Base-by-base conservation (phyloP, 2,888 invertebrate genomes). In the Bruchidius siliquastri region DNA sequence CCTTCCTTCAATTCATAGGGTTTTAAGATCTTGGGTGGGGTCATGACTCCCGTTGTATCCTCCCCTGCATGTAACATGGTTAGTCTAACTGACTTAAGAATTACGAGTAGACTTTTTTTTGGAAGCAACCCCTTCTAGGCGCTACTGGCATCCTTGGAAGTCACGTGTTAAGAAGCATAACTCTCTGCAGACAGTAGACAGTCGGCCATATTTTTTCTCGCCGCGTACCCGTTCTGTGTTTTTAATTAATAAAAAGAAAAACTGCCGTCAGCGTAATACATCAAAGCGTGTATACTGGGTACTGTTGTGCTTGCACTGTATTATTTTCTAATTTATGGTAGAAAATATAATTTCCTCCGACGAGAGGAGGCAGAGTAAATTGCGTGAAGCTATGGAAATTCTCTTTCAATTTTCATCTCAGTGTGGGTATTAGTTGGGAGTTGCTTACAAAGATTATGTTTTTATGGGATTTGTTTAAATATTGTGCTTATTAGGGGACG, bases 101-200 rank as follows among this genome's bases (percentile, higher is more conserved):
- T n/a, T 26, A 8, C 8, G 26, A 26, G 8, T 26, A 26, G 2
- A 8, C 26, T 26, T 8, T 26, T 8, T 26, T 8, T 26, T 8
- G 49, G 18, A 49, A 49, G 1, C 18, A 18, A 49, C 49, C 49
- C 49, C 49, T 49, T 49, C 49, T 13, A 18, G 49, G 18, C 49
- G 49, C 18, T 13, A 49, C 49, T 49, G 49, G 49, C 10, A 13
- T 49, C 18, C 49, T 49, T 18, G 18, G 49, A 13, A 79, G 82
- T 86, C 86, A 86, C 86, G 87, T 86, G 87, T 85, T 83, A 22
- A 68, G 83, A 81, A 83, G 81, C 83, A 87, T 86, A 86, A 86
- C 83, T 86, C 86, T 86, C 84, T 81, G 83, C 81, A 83, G 85
- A 84, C 85, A 84, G 83, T 82, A 83, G 84, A 83, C 85, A 82